These are phyloP conservation scores for Morone chrysops DNA, from an alignment of 2,113 vertebrate species.

Conservation along the genomic window DNA sequence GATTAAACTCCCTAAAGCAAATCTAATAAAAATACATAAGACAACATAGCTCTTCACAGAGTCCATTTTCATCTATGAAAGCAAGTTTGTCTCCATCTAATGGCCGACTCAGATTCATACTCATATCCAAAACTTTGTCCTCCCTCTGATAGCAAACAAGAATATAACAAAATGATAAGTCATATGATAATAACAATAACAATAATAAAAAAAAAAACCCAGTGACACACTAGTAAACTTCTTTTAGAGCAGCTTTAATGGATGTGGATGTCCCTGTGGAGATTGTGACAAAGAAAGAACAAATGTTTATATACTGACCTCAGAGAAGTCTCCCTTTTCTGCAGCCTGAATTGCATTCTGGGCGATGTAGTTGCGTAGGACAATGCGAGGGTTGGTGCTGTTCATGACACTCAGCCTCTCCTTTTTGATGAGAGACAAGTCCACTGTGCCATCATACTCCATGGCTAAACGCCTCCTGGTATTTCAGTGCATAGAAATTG, in stretches of 20 bases:
- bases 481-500: background rate
- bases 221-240: background rate
- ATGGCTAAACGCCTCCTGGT: slow-evolving; percentile 85
- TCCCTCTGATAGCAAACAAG: background rate
- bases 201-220: background rate
- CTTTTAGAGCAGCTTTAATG: background rate
- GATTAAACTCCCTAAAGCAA: background rate
- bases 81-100: slow-evolving; percentile 4
- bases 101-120: background rate
- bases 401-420: slow-evolving; percentile 84
- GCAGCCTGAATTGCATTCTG: slow-evolving; percentile 92
- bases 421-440: slow-evolving; percentile 68
- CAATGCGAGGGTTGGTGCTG: slow-evolving; percentile 86
- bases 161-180: background rate
- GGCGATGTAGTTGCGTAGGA: slow-evolving; percentile 93
- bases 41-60: background rate
- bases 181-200: too few species aligned
- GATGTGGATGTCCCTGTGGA: background rate
- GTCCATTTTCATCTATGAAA: background rate
- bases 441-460: slow-evolving; percentile 73
- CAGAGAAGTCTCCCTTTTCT: slow-evolving; percentile 89
- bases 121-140: background rate
- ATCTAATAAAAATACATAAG: background rate
- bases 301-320: slow-evolving; percentile 77
- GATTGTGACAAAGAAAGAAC: background rate